Percentiles rank a stretch among this genome's conserved stretches.
phyloP scores from a whole-genome alignment of 2,888 invertebrate genomes.

The Tanaodytes sp. region DNA sequence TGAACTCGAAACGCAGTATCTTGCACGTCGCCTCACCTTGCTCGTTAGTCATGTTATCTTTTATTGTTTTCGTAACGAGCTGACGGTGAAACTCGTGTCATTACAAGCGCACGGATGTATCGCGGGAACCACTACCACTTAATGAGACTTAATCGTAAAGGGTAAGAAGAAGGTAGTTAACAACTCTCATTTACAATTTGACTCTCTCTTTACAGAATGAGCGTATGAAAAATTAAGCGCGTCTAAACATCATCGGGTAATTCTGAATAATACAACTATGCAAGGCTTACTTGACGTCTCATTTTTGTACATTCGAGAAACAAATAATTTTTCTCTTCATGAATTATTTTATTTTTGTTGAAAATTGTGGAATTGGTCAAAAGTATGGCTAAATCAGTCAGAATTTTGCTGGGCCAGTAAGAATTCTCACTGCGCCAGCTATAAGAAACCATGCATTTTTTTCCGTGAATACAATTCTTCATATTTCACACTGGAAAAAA shows the following conservation, averaged over 20 bases:
- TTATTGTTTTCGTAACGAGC: constrained; percentile 63
- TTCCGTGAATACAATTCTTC: too few species aligned
- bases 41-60: constrained; percentile 61
- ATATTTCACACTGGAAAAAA: too few species aligned
- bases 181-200: constrained; percentile 34
- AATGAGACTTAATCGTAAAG: constrained; percentile 29
- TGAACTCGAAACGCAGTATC: constrained; percentile 58
- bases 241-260: constrained; percentile 9
- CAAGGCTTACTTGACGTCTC: too few species aligned
- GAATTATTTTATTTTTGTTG: too few species aligned
- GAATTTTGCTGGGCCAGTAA: too few species aligned
- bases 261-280: too few species aligned
- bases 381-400: too few species aligned
- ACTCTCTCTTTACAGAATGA: constrained; percentile 9
- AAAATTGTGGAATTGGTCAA: too few species aligned
- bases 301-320: too few species aligned
- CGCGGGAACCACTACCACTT: constrained; percentile 38
- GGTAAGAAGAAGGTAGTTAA: constrained; percentile 25
- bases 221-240: constrained; percentile 15
- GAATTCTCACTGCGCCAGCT: too few species aligned
- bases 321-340: constrained; percentile 1
- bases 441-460: too few species aligned
- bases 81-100: constrained; percentile 65
- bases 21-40: constrained; percentile 57
- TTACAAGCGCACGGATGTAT: constrained; percentile 58